phyloP scores from a whole-genome alignment of 2,888 invertebrate species.

The Adineta ricciae region DNA sequence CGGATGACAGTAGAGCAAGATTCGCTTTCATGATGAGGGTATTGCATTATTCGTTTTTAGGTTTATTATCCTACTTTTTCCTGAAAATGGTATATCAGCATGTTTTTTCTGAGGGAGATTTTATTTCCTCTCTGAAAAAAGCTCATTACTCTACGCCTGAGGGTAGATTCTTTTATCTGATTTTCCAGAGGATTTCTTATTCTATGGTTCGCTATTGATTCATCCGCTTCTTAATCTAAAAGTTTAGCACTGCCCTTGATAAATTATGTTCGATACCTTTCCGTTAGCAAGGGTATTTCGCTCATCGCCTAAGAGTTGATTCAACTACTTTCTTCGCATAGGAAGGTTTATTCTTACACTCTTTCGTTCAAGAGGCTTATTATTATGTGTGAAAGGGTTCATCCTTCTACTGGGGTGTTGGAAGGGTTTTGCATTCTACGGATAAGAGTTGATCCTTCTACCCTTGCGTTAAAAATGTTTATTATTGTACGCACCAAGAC shows the following conservation, averaged over 20 bases:
- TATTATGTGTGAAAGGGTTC: too few species aligned
- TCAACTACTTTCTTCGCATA: too few species aligned
- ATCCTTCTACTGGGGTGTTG: too few species aligned
- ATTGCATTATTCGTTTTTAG: background rate
- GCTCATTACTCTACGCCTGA: too few species aligned
- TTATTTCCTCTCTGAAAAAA: background rate
- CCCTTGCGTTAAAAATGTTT: background rate
- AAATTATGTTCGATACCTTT: background rate
- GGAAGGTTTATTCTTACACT: background rate
- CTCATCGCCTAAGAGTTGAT: background rate
- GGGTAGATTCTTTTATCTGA: too few species aligned
- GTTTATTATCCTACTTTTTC: too few species aligned
- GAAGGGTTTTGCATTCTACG: background rate
- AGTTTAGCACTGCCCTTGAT: background rate
- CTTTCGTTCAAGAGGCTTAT: too few species aligned
- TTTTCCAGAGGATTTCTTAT: too few species aligned
- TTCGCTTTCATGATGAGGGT: background rate
- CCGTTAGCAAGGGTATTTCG: background rate
- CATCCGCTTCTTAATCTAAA: too few species aligned
- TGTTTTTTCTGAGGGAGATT: background rate
- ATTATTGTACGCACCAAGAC: background rate
- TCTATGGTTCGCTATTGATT: too few species aligned
- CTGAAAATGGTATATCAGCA: background rate
- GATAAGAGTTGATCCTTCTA: background rate
- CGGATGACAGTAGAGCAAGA: background rate